Evolutionary conservation across 2,113 vertebrate species (phyloP).

Genomic region (Charina bottae): DNA sequence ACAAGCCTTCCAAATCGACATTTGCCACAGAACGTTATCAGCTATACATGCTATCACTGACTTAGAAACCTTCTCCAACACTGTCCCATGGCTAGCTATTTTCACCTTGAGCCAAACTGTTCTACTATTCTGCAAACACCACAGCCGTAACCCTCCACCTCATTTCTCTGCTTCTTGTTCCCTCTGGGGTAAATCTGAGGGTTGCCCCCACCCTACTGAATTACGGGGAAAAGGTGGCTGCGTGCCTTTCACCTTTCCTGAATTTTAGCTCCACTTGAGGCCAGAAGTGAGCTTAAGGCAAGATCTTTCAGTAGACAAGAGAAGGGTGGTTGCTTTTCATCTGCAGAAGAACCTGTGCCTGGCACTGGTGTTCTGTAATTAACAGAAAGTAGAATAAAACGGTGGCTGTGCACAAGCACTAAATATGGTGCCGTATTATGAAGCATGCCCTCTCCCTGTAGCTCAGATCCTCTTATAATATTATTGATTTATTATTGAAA

Average conservation of each 20-base stretch:
- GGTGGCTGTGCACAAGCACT: too few species aligned
- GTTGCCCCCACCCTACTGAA: neutral
- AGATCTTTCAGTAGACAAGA: neutral
- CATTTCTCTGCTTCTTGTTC: neutral
- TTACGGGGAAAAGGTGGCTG: neutral
- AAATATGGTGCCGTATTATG: neutral
- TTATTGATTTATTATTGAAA: neutral
- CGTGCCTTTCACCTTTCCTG: neutral
- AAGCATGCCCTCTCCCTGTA: neutral
- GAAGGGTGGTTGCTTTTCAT: neutral
- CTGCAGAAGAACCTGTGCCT: neutral
- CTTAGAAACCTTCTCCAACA: neutral
- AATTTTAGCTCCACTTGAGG: neutral
- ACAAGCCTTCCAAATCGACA: too few species aligned
- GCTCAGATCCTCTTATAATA: neutral
- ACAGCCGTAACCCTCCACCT: neutral
- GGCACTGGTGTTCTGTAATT: neutral
- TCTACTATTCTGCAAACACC: neutral
- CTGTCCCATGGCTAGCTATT: neutral
- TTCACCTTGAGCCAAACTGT: neutral
- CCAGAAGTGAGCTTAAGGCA: neutral
- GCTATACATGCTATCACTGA: neutral
- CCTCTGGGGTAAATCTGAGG: neutral
- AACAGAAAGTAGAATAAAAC: neutral
- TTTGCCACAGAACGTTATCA: neutral